These are phyloP conservation scores for Parapsyche elsis DNA, from an alignment of 1,140 invertebrate species.

Conservation along the genomic window DNA sequence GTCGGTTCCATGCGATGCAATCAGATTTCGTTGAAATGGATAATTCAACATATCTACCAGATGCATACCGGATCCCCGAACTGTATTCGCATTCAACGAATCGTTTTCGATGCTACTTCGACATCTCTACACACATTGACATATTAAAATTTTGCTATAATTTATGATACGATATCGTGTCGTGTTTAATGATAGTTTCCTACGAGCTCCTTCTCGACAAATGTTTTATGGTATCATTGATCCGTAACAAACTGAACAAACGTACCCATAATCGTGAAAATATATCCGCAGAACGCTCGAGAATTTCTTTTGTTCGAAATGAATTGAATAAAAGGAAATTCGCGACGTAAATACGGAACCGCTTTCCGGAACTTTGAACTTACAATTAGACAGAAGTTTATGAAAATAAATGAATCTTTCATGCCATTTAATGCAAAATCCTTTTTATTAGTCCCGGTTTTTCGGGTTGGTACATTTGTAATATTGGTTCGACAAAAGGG, in stretches of 20 bases:
- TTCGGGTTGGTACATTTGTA: too few relatives aligned
- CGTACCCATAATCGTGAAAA: conserved; percentile 23
- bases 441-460: too few relatives aligned
- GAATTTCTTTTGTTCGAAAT: conserved; percentile 10
- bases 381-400: too few relatives aligned
- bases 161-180: not conserved
- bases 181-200: not conserved
- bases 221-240: conserved; percentile 31
- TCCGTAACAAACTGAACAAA: conserved; percentile 3
- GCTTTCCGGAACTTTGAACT: too few relatives aligned
- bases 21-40: not conserved
- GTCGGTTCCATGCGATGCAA: not conserved
- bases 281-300: conserved; percentile 1
- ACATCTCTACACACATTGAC: too few relatives aligned
- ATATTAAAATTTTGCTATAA: not conserved
- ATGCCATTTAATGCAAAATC: too few relatives aligned
- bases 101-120: too few relatives aligned
- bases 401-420: too few relatives aligned
- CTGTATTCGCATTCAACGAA: not conserved
- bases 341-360: conserved; percentile 19
- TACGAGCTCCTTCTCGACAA: not conserved
- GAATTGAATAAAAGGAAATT: conserved; percentile 36
- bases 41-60: too few relatives aligned
- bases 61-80: not conserved
- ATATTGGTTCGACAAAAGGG: too few relatives aligned